These are phyloP conservation scores for Dryadula phaetusa DNA, from an alignment of 2,888 invertebrate species.

Conservation along the genomic window DNA sequence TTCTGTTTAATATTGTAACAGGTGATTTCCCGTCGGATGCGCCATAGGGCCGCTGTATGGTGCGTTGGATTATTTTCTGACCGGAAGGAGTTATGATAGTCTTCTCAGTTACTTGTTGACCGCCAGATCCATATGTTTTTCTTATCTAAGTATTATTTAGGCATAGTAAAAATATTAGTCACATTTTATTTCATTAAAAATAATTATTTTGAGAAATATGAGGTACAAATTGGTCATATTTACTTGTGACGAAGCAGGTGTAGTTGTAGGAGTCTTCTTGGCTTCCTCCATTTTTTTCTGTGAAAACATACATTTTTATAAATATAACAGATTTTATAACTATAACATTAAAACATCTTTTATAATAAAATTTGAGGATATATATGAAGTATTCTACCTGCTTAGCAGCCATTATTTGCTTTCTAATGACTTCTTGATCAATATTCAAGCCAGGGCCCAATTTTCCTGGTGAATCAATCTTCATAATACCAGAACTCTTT, in stretches of 20 bases:
- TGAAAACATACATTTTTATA: slow-evolving; percentile 31
- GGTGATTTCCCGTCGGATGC: slow-evolving; percentile 66
- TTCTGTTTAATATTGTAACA: slow-evolving; percentile 75
- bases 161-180: not conserved
- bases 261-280: slow-evolving; percentile 62
- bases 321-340: not conserved
- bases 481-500: slow-evolving; percentile 89
- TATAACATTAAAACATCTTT: not conserved
- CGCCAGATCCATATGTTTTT: slow-evolving; percentile 64
- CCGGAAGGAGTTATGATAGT: slow-evolving; percentile 81
- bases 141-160: slow-evolving; percentile 52
- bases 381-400: slow-evolving; percentile 59
- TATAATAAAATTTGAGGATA: not conserved
- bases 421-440: slow-evolving; percentile 79
- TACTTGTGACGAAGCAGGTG: slow-evolving; percentile 62
- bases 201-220: not conserved
- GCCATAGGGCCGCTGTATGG: slow-evolving; percentile 70
- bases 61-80: slow-evolving; percentile 81
- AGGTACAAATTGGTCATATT: slow-evolving; percentile 17
- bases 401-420: slow-evolving; percentile 80
- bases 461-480: slow-evolving; percentile 87
- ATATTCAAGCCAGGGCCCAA: slow-evolving; percentile 78
- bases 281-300: slow-evolving; percentile 76
- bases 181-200: too few relatives aligned
- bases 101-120: slow-evolving; percentile 79